These are phyloP conservation scores for Andrena haemorrhoa DNA, from an alignment of 2,888 invertebrate species.

Conservation along the genomic window DNA sequence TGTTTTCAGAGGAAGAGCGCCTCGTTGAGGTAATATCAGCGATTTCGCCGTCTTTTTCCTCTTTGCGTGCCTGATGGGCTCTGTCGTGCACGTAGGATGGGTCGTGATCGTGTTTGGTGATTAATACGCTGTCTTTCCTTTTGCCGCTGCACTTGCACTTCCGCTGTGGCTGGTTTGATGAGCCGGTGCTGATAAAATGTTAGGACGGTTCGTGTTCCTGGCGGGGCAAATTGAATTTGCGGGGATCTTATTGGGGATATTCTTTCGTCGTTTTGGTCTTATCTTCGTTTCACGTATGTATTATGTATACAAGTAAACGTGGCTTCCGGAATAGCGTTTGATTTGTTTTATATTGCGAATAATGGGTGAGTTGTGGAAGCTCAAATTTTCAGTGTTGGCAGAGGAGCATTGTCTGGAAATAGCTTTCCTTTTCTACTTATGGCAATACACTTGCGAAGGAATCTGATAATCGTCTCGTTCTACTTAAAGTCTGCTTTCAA, in stretches of 20 bases:
- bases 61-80: slow-evolving; percentile 16
- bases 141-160: slow-evolving; percentile 7
- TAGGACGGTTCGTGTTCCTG: neutral
- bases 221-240: neutral
- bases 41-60: neutral
- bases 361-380: too few relatives aligned
- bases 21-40: slow-evolving; percentile 37
- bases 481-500: too few relatives aligned
- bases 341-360: neutral
- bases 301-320: too few relatives aligned
- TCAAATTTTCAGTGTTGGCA: neutral
- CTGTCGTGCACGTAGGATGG: slow-evolving; percentile 13
- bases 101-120: slow-evolving; percentile 6
- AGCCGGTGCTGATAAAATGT: slow-evolving; percentile 8
- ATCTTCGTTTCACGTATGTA: too few relatives aligned
- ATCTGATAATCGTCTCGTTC: too few relatives aligned
- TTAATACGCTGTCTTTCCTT: slow-evolving; percentile 25
- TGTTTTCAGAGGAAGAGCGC: slow-evolving; percentile 45
- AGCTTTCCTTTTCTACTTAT: neutral
- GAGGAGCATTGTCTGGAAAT: neutral
- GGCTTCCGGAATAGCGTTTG: too few relatives aligned
- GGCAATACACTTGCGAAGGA: too few relatives aligned
- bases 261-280: too few relatives aligned
- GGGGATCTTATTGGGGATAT: neutral
- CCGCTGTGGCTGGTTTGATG: neutral